phyloP scores from a whole-genome alignment of 2,888 invertebrate genomes.

The Gasteruption jaculator region DNA sequence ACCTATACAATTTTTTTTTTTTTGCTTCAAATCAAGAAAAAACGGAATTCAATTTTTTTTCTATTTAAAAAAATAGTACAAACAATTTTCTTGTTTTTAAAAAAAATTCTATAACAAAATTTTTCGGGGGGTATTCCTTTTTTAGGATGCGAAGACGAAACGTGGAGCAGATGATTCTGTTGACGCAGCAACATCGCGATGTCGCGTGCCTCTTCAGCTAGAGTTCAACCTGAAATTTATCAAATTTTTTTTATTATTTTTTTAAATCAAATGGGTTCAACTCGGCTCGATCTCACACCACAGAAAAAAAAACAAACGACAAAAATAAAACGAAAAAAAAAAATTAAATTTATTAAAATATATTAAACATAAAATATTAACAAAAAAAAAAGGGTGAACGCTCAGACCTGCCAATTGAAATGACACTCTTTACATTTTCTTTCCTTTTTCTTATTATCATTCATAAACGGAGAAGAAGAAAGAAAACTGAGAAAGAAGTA shows the following conservation, averaged over 20 bases:
- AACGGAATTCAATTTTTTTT: no score
- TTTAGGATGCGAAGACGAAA: conserved; percentile 43
- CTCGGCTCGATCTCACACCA: conserved; percentile 41
- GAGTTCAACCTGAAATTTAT: conserved; percentile 33
- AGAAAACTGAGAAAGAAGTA: no score
- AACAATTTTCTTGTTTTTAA: no score
- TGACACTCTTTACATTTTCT: conserved; percentile 32
- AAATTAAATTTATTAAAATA: conserved; percentile 5
- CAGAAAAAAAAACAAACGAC: conserved; percentile 24
- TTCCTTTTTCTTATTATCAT: no score
- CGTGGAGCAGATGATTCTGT: conserved; percentile 44
- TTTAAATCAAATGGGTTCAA: no score
- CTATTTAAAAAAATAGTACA: no score
- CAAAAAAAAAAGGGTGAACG: conserved; percentile 30
- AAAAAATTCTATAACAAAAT: no score
- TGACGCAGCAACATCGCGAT: conserved; percentile 40
- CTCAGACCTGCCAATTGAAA: conserved; percentile 44
- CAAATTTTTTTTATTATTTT: no score
- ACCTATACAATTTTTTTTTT: no score
- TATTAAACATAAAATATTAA: conserved; percentile 10
- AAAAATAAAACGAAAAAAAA: conserved; percentile 18
- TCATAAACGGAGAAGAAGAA: no score
- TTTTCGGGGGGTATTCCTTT: no score
- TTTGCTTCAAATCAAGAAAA: no score
- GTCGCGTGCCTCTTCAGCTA: conserved; percentile 43